A percentile compares a stretch with the other conserved stretches of the same genome.
phyloP scores from a whole-genome alignment of 2,888 invertebrate species.

The Ditylenchus weischeri region DNA sequence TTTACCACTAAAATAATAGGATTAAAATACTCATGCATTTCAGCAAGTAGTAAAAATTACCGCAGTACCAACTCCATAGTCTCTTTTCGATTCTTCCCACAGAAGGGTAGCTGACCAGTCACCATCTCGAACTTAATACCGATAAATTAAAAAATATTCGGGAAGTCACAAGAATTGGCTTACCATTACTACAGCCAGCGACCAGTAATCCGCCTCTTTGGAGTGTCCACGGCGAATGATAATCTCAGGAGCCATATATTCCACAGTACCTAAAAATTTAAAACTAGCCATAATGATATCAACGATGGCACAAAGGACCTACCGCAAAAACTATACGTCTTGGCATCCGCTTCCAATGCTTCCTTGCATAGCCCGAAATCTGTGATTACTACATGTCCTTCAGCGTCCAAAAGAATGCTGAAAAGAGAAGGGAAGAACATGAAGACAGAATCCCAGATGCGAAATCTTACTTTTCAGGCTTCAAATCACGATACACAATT shows the following conservation, averaged over 20 bases:
- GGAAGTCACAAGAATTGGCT: background rate
- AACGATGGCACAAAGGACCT: background rate
- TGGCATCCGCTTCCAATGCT: constrained; percentile 62
- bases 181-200: constrained; percentile 92
- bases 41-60: constrained; percentile 59
- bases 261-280: constrained; percentile 70
- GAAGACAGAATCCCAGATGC: background rate
- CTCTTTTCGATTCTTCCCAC: constrained; percentile 84
- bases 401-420: constrained; percentile 81
- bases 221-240: constrained; percentile 95
- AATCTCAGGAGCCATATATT: constrained; percentile 95
- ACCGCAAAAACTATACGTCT: constrained; percentile 66
- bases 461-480: constrained; percentile 79
- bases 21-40: no score
- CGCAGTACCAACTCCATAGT: constrained; percentile 99
- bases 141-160: constrained; percentile 7
- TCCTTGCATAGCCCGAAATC: constrained; percentile 97
- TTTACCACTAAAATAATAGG: constrained; percentile 69
- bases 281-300: background rate
- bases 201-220: constrained; percentile 99
- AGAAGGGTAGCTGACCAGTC: constrained; percentile 94
- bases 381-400: constrained; percentile 95
- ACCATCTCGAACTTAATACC: constrained; percentile 86
- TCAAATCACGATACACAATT: constrained; percentile 96
- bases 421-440: background rate